Conservation (phyloP, 2,888 invertebrate species). For the Anaspis maculata region DNA sequence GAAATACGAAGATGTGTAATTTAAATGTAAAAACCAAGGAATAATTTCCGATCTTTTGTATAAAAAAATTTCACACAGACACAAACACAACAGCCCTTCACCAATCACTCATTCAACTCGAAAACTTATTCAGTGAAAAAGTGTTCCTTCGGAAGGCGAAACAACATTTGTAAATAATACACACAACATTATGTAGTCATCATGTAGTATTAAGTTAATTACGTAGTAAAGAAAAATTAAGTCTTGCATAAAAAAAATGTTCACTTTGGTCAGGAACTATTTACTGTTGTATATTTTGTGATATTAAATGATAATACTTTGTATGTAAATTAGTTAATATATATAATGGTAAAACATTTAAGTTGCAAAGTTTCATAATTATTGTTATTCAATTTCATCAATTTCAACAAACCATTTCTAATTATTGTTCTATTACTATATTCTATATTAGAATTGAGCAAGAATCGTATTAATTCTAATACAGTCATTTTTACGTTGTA, state of each 20-base stretch:
- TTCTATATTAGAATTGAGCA: slow-evolving; percentile 33
- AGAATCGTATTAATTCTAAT: slow-evolving; percentile 15
- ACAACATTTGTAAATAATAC: slow-evolving; percentile 44
- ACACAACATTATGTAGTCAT: slow-evolving; percentile 41
- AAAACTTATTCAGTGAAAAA: slow-evolving; percentile 18
- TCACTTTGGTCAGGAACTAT: slow-evolving; percentile 19
- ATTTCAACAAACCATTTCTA: slow-evolving; percentile 5
- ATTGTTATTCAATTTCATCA: slow-evolving; percentile 7
- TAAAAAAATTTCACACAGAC: slow-evolving; percentile 6
- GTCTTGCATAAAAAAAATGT: slow-evolving; percentile 18
- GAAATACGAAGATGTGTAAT: slow-evolving; percentile 78
- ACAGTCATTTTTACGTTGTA: slow-evolving; percentile 8
- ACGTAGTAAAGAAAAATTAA: slow-evolving; percentile 23
- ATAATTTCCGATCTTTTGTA: slow-evolving; percentile 7
- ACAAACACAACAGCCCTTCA: slow-evolving; percentile 10
- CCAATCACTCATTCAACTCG: slow-evolving; percentile 14
- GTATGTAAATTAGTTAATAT: slow-evolving; percentile 10
- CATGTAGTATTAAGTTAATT: slow-evolving; percentile 41
- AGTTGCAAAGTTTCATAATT: slow-evolving; percentile 7
- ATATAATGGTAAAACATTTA: slow-evolving; percentile 6
- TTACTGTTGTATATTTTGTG: slow-evolving; percentile 14
- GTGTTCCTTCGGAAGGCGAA: slow-evolving; percentile 38
- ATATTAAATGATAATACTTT: slow-evolving; percentile 9
- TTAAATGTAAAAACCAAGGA: background rate
- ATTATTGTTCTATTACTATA: slow-evolving; percentile 12